phyloP scores from a whole-genome alignment of 2,888 invertebrate genomes.

The Eudasyphora cyanicolor region DNA sequence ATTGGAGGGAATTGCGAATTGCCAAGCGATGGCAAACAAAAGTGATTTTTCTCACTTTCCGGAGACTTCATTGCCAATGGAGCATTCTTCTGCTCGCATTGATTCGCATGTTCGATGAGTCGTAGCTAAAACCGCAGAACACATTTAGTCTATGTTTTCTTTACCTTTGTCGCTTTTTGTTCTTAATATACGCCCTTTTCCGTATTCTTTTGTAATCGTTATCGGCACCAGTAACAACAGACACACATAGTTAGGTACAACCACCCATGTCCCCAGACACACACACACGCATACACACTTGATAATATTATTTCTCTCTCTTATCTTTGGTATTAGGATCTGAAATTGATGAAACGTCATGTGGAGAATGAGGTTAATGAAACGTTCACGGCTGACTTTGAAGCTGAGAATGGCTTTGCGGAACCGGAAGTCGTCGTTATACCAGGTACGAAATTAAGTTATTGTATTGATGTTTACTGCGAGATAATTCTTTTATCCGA shows the following conservation, averaged over 20 bases:
- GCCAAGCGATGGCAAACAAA: not conserved
- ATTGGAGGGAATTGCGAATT: no score
- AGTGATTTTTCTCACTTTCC: not conserved
- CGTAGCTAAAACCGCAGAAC: conserved; percentile 29
- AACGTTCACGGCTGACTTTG: conserved; percentile 76
- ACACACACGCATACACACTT: not conserved
- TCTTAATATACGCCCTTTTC: conserved; percentile 10
- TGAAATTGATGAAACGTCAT: conserved; percentile 83
- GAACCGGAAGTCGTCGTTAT: conserved; percentile 68
- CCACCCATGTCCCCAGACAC: not conserved
- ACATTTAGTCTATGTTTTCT: not conserved
- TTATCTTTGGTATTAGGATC: conserved; percentile 81
- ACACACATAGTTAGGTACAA: no score
- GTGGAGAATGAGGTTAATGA: conserved; percentile 83
- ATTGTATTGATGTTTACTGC: not conserved
- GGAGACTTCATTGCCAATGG: not conserved
- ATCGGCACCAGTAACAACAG: not conserved
- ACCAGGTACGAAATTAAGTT: conserved; percentile 59
- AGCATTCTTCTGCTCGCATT: conserved; percentile 1
- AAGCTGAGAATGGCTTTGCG: conserved; percentile 72
- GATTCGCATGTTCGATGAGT: conserved; percentile 21
- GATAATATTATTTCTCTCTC: not conserved
- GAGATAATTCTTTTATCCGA: no score
- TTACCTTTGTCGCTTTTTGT: not conserved
- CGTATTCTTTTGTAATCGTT: not conserved